Evolutionary conservation across 92 coral and sea anemone genomes (phyloP), one percentile per base, ranked within the genome.

Genomic region (Phenganax subtilis): DNA sequence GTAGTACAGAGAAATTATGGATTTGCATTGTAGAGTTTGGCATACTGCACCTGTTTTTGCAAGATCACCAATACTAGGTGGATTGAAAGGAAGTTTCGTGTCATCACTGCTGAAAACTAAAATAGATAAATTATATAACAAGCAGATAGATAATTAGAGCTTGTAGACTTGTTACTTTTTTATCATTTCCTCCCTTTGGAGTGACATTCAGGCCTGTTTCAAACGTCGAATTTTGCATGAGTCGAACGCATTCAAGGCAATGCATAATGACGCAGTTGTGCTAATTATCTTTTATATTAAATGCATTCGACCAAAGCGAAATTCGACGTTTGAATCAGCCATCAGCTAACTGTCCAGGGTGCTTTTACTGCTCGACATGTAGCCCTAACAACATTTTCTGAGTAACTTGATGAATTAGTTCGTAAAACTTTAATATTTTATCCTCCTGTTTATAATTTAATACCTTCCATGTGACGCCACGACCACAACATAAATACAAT

Each of bases 21-120:
- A 28, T 28, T 37, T 27, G 27, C 9, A 44, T 17, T 6, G 51
- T 6, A n/a, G 29, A 47, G 29, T 16, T 64, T 20, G 11, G 17
- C 6, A 8, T 6, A 20, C 31, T 53, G 78, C 62, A 88, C 91
- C 91, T 71, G 89, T 88, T 63, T 83, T 88, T 20, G 91, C 89
- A 84, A 82, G 84, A 55, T 88, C 91, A 12, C 11, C 20, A 72
- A 84, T 65, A 9, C 81, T 55, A 30, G 91, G 91, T 14, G 91
- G 91, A 61, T 77, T 72, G 64, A 67, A 85, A 37, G 71, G 47
- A 1, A 68, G 68, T 30, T 76, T 76, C 25, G 0, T 15, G 15
- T 30, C 12, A 30, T 25, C 31, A 9, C 51, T 66, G 72, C 31
- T 30, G 47, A 1, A 66, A 37, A 27, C 72, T 66, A 66, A 2